A percentile compares a stretch with the other conserved stretches of the same genome.
These are phyloP conservation scores for Porites cylindrica DNA, from an alignment of 92 coral and sea anemone species.

Conservation along the genomic window DNA sequence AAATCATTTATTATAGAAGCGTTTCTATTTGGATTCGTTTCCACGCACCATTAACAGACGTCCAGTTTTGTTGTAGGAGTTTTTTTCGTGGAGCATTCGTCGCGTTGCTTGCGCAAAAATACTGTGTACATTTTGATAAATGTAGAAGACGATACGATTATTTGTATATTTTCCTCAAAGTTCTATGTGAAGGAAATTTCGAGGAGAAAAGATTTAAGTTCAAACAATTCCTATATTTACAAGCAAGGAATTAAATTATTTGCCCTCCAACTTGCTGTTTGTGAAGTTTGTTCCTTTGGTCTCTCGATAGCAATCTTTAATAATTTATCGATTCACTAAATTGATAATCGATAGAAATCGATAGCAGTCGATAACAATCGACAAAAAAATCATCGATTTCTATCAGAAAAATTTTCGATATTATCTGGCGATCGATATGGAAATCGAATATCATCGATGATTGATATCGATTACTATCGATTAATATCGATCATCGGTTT, in stretches of 20 bases:
- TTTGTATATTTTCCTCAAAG: constrained; percentile 74
- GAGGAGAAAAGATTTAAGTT: constrained; percentile 55
- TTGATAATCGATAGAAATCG: too few relatives aligned
- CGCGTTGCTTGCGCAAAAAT: constrained; percentile 22
- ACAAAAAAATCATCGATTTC: too few relatives aligned
- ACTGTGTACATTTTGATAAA: constrained; percentile 77
- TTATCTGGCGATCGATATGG: too few relatives aligned
- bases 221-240: constrained; percentile 56
- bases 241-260: constrained; percentile 74
- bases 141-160: constrained; percentile 70
- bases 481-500: too few relatives aligned
- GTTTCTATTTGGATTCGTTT: neutral
- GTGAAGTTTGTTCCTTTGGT: neutral
- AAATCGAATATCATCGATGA: too few relatives aligned
- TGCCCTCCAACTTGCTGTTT: constrained; percentile 19
- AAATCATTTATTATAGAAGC: neutral
- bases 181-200: constrained; percentile 35
- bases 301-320: too few relatives aligned
- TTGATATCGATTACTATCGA: too few relatives aligned
- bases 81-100: constrained; percentile 22
- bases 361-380: too few relatives aligned
- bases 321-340: too few relatives aligned
- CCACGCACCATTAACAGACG: neutral
- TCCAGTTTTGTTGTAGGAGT: constrained; percentile 39
- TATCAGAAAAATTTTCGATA: too few relatives aligned